These are phyloP conservation scores for Sphaerophoria taeniata DNA, from an alignment of 2,888 invertebrate species.

Conservation along the genomic window DNA sequence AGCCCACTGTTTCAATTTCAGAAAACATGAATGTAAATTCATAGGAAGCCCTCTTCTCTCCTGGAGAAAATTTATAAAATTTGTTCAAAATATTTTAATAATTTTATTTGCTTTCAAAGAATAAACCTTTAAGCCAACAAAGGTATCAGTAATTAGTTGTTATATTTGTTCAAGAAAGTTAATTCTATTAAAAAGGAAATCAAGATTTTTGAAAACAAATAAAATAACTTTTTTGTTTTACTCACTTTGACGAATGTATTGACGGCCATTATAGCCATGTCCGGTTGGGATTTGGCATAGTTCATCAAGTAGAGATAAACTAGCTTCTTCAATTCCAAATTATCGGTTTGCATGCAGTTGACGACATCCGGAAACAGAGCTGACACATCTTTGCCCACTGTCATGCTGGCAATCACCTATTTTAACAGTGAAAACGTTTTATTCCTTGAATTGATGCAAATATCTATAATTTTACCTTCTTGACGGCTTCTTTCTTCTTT, in stretches of 20 bases:
- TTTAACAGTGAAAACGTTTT: constrained; percentile 64
- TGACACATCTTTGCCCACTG: constrained; percentile 99
- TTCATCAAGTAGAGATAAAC: constrained; percentile 99
- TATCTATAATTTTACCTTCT: constrained; percentile 89
- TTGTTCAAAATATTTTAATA: not conserved
- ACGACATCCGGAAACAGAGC: constrained; percentile 99
- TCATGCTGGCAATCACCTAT: constrained; percentile 99
- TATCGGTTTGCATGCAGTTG: constrained; percentile 99
- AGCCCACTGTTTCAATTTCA: not conserved
- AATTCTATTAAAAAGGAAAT: constrained; percentile 7
- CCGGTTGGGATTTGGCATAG: constrained; percentile 99
- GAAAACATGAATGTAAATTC: not conserved
- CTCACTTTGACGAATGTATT: constrained; percentile 99
- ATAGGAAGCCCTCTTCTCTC: constrained; percentile 41
- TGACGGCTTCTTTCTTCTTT: constrained; percentile 99
- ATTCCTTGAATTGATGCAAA: not conserved
- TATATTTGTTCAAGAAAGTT: constrained; percentile 9
- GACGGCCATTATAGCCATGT: constrained; percentile 99
- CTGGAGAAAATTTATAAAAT: constrained; percentile 2
- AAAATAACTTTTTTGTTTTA: constrained; percentile 40
- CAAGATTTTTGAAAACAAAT: not conserved
- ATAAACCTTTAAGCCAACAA: not conserved
- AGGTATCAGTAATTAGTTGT: not conserved
- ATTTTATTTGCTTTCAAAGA: not conserved
- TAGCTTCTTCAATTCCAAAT: constrained; percentile 98